Conservation (phyloP, 2,113 vertebrate genomes). For the Capreolus pygargus region DNA sequence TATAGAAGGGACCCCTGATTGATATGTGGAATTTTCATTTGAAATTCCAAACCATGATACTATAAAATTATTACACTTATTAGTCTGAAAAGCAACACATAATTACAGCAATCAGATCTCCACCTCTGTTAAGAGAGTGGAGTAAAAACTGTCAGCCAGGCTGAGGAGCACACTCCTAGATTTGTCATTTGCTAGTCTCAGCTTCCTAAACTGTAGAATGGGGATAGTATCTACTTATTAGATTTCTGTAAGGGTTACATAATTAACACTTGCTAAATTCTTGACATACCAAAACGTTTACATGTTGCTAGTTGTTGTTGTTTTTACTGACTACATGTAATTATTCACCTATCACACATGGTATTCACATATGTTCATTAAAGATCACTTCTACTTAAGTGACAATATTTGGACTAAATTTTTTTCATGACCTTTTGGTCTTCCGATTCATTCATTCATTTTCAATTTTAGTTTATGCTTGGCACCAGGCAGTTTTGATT, state of each 20-base stretch:
- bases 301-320: not conserved
- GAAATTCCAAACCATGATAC: not conserved
- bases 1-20: not conserved
- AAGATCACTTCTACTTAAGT: not conserved
- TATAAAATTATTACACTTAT: not conserved
- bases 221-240: not conserved
- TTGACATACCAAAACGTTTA: not conserved
- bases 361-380: not conserved
- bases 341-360: not conserved
- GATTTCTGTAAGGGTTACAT: not conserved
- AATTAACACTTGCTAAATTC: not conserved
- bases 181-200: not conserved
- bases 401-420: not conserved
- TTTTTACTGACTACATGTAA: not conserved
- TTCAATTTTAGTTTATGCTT: not conserved
- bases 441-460: not conserved
- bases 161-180: rapidly evolving
- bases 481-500: not conserved
- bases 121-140: not conserved
- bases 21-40: not conserved
- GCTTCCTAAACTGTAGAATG: not conserved
- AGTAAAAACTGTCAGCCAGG: not conserved
- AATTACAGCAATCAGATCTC: not conserved
- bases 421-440: not conserved
- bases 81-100: not conserved